phyloP scores from a whole-genome alignment of 2,113 vertebrate species.

The Semicossyphus pulcher region DNA sequence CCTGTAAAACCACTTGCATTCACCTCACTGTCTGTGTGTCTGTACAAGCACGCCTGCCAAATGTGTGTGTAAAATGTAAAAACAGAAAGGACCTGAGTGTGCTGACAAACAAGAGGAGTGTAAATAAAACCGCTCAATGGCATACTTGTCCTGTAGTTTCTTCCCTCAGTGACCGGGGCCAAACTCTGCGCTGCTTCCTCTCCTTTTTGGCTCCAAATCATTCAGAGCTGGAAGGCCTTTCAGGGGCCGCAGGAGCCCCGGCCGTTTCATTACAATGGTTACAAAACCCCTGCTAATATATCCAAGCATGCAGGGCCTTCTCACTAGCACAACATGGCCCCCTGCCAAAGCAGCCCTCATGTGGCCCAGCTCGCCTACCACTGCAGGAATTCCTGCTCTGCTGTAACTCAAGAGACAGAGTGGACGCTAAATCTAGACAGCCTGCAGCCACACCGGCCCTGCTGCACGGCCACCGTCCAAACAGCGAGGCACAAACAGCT shows the following conservation, averaged over 20 bases:
- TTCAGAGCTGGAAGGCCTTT: slow-evolving; percentile 56
- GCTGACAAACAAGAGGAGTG: slow-evolving; percentile 59
- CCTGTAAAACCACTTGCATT: slow-evolving; percentile 50
- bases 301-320: slow-evolving; percentile 68
- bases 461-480: slow-evolving; percentile 11
- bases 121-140: slow-evolving; percentile 68
- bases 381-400: slow-evolving; percentile 64
- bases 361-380: slow-evolving; percentile 47
- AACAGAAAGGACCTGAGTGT: slow-evolving; percentile 35
- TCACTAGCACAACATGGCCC: slow-evolving; percentile 74
- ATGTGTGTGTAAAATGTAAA: slow-evolving; percentile 45
- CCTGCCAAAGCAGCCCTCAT: slow-evolving; percentile 68
- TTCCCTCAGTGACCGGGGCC: slow-evolving; percentile 24
- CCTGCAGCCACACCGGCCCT: slow-evolving; percentile 15
- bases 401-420: slow-evolving; percentile 54
- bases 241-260: slow-evolving; percentile 56
- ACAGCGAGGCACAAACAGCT: slow-evolving; percentile 16
- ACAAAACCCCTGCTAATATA: slow-evolving; percentile 76
- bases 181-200: slow-evolving; percentile 50
- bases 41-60: slow-evolving; percentile 33
- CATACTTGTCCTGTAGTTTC: slow-evolving; percentile 60
- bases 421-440: slow-evolving; percentile 51
- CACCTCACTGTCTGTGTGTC: slow-evolving; percentile 26
- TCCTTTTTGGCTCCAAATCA: slow-evolving; percentile 64
- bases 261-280: slow-evolving; percentile 68